These are phyloP conservation scores for Smithornis capensis DNA, from an alignment of 2,113 vertebrate genomes.

Conservation along the genomic window DNA sequence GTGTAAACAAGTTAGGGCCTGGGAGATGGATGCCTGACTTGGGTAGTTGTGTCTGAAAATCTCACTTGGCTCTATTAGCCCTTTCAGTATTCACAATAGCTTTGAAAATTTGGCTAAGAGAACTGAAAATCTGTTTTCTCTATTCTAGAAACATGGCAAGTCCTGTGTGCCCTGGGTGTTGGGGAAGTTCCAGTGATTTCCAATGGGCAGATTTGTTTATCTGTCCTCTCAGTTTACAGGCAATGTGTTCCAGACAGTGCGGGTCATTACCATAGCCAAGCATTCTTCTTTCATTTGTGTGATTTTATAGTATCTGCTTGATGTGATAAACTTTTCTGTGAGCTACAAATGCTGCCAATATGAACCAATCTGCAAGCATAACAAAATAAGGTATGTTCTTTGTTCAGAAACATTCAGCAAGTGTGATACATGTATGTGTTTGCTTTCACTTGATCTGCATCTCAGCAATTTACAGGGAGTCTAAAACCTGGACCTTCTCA, in stretches of 20 bases:
- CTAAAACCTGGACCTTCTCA: not conserved
- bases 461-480: not conserved
- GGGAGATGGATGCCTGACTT: not conserved
- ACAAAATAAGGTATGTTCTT: not conserved
- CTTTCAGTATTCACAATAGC: not conserved
- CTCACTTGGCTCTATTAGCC: not conserved
- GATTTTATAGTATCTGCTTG: not conserved
- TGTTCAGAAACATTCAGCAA: not conserved
- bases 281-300: not conserved
- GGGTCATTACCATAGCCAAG: not conserved
- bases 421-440: fast-evolving
- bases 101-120: not conserved
- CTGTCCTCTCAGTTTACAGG: not conserved
- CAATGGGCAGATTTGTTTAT: not conserved
- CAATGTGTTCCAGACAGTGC: not conserved
- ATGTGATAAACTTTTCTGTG: not conserved
- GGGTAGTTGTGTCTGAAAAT: not conserved
- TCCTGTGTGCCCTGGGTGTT: not conserved
- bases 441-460: not conserved
- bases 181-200: conserved; percentile 1
- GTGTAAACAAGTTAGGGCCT: not conserved
- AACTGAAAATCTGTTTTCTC: conserved; percentile 23
- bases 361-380: not conserved
- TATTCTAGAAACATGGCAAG: not conserved
- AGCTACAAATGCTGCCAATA: fast-evolving